Conservation (phyloP, 2,888 invertebrate species). For the Desoria tigrina region DNA sequence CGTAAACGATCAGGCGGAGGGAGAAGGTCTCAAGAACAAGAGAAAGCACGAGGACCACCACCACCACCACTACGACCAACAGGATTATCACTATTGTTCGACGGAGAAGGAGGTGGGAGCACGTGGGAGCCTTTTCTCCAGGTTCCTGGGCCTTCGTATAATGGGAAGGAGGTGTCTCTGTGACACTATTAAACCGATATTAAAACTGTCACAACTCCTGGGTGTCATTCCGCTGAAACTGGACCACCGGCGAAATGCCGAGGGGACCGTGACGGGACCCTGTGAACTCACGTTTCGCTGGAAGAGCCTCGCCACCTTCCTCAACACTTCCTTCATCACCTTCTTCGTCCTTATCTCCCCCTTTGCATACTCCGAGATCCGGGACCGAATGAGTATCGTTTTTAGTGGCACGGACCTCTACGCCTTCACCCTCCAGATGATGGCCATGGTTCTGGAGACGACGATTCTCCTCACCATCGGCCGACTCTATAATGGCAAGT, state of each 20-base stretch:
- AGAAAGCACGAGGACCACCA: conserved; percentile 11
- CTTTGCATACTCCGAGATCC: conserved; percentile 41
- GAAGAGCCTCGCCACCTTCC: conserved; percentile 32
- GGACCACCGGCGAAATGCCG: conserved; percentile 28
- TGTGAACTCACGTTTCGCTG: conserved; percentile 38
- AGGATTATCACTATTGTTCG: neutral
- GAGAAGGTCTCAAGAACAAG: neutral
- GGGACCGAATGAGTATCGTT: conserved; percentile 38
- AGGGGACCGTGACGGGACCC: conserved; percentile 17
- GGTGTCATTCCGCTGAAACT: conserved; percentile 42
- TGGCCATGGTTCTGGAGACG: conserved; percentile 48
- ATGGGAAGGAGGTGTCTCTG: conserved; percentile 45
- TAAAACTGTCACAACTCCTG: conserved; percentile 37
- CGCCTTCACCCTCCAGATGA: conserved; percentile 45
- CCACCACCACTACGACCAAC: no score
- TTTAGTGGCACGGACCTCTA: conserved; percentile 49
- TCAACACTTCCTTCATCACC: conserved; percentile 33
- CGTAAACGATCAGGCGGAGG: neutral
- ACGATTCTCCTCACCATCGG: conserved; percentile 38
- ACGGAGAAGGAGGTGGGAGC: neutral
- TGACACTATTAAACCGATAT: conserved; percentile 43
- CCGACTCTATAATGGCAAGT: conserved; percentile 33
- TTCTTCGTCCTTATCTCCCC: conserved; percentile 39
- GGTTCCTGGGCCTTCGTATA: neutral
- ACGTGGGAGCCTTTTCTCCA: conserved; percentile 14